Percentiles rank a stretch among this genome's conserved stretches.
Evolutionary conservation across 2,888 invertebrate genomes (phyloP).

Genomic region (Platycheirus albimanus): DNA sequence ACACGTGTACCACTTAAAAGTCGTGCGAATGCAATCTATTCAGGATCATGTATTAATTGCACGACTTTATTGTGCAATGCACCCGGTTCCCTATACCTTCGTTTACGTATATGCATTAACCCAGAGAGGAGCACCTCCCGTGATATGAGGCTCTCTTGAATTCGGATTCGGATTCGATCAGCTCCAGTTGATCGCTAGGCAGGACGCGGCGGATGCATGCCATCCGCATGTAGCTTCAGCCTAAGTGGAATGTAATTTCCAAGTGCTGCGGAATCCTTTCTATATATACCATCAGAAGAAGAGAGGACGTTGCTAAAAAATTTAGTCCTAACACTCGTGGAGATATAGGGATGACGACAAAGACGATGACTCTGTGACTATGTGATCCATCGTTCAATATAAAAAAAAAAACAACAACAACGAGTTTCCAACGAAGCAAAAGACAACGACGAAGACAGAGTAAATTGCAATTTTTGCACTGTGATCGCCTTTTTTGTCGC

Average conservation of each 20-base stretch:
- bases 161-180: constrained; percentile 50
- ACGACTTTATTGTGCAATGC: constrained; percentile 78
- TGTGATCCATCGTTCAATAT: constrained; percentile 3
- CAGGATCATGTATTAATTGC: constrained; percentile 79
- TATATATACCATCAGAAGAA: no score
- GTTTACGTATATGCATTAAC: constrained; percentile 8
- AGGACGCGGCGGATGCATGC: constrained; percentile 59
- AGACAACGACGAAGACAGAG: constrained; percentile 47
- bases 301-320: constrained; percentile 47
- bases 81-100: constrained; percentile 49
- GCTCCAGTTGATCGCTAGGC: constrained; percentile 54
- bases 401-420: constrained; percentile 1
- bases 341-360: constrained; percentile 21
- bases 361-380: constrained; percentile 23
- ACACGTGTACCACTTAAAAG: constrained; percentile 79
- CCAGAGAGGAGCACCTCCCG: constrained; percentile 31
- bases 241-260: constrained; percentile 74
- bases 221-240: constrained; percentile 49
- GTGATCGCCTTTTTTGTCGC: constrained; percentile 73
- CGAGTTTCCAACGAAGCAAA: not conserved
- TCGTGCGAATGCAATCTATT: constrained; percentile 79
- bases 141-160: constrained; percentile 37
- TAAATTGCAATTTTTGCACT: constrained; percentile 72
- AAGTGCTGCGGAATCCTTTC: constrained; percentile 70
- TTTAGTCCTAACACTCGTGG: constrained; percentile 69